These are phyloP conservation scores for Biston stratarius DNA, from an alignment of 2,888 invertebrate species.

Conservation along the genomic window DNA sequence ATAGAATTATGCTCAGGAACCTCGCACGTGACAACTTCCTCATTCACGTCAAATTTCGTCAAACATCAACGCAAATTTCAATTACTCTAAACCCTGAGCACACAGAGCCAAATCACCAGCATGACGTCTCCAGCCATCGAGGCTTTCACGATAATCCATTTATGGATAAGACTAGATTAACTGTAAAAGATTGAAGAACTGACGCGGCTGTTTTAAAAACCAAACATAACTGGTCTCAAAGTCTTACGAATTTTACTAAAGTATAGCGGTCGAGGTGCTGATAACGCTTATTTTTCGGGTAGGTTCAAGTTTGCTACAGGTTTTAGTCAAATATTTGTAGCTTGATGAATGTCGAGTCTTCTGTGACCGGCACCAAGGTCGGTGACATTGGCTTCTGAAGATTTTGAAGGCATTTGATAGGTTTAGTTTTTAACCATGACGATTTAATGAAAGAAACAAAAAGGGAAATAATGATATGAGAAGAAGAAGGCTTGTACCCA, in stretches of 20 bases:
- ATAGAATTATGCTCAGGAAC: background rate
- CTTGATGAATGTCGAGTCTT: slow-evolving; percentile 26
- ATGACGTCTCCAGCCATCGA: slow-evolving; percentile 31
- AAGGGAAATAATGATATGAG: too few relatives aligned
- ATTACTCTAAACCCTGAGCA: slow-evolving; percentile 56
- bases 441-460: background rate
- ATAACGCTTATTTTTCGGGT: slow-evolving; percentile 1
- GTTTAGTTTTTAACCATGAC: slow-evolving; percentile 1
- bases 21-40: slow-evolving; percentile 28
- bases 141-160: slow-evolving; percentile 36
- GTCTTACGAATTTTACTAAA: background rate
- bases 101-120: slow-evolving; percentile 47
- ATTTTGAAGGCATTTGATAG: slow-evolving; percentile 17
- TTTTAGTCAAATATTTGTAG: slow-evolving; percentile 28
- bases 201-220: slow-evolving; percentile 7
- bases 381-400: slow-evolving; percentile 22
- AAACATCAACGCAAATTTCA: slow-evolving; percentile 40
- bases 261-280: background rate
- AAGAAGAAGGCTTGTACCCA: too few relatives aligned
- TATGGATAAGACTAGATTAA: slow-evolving; percentile 24
- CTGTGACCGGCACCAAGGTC: slow-evolving; percentile 26
- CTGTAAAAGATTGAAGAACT: slow-evolving; percentile 5
- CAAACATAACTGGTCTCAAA: background rate
- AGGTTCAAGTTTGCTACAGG: slow-evolving; percentile 17
- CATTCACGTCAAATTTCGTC: slow-evolving; percentile 36